Percentiles rank a stretch among this genome's conserved stretches.
Conservation (phyloP, 2,797 vertebrate species). For the Mormyrops boulengeri region DNA sequence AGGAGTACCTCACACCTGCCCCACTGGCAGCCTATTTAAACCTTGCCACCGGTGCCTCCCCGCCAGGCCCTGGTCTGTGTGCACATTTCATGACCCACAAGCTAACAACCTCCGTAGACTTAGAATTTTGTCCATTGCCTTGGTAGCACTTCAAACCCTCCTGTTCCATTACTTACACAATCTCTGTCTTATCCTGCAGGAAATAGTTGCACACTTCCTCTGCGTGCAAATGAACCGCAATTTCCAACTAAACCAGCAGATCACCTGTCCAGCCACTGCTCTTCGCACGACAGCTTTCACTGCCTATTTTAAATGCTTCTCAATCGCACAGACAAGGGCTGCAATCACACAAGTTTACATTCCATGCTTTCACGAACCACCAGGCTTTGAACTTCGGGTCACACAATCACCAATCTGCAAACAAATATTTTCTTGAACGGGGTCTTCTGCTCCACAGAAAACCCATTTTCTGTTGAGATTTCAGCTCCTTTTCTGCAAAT, state of each 20-base stretch:
- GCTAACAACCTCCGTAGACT: neutral
- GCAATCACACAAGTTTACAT: neutral
- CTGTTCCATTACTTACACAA: neutral
- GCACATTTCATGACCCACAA: neutral
- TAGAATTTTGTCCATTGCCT: neutral
- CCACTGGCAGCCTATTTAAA: neutral
- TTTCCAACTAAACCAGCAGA: neutral
- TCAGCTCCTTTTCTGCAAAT: neutral
- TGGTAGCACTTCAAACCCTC: neutral
- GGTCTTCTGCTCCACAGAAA: neutral
- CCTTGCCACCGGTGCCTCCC: neutral
- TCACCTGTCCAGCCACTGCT: neutral
- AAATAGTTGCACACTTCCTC: neutral
- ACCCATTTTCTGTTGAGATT: conserved; percentile 11
- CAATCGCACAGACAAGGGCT: neutral
- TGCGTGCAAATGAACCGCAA: neutral
- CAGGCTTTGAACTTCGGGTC: neutral
- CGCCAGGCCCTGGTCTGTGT: neutral
- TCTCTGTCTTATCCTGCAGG: neutral
- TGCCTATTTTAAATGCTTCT: neutral
- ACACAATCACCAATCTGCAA: neutral
- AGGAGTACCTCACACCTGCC: neutral
- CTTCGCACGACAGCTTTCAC: neutral
- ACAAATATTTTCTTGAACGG: neutral
- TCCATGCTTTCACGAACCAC: neutral